Evolutionary conservation across 2,113 vertebrate genomes (phyloP), one percentile per base, ranked within the genome.

Genomic region (Phyllostomus discolor): DNA sequence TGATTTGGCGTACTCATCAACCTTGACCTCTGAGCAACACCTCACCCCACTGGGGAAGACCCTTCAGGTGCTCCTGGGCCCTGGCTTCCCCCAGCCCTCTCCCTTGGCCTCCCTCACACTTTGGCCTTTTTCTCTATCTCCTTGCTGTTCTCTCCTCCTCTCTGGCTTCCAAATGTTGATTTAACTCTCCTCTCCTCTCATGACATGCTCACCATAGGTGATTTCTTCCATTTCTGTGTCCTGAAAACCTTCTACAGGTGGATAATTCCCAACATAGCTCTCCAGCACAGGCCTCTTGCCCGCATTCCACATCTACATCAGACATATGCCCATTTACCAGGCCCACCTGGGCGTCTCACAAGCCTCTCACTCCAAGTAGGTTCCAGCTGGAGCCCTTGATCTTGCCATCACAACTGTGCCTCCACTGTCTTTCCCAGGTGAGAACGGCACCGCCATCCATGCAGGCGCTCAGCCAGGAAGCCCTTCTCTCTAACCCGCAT

Each of bases 391-490:
- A 48, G 64, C 12, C 7, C 57, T 1, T 17, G n/a, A 15, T 52
- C 33, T 80, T 31, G 35, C 62, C 7, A 0, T 64, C 10, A 64
- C 48, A 85, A 26, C 24, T 0, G 33, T 5, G 0, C 57, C n/a
- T 89, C 62, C 70, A 73, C 73, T 35, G 54, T 26, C 41, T 62
- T 50, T 72, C 52, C 26, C 41, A 33, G 0, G 4, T 10, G 64
- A 33, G 33, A 59, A 52, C 0, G 11, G 59, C 2, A 67, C 67
- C 10, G 1, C 11, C 17, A 38, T 10, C 26, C 19, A 2, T 0
- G 11, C 8, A 57, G 67, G 16, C 52, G 24, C 26, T 17, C 52
- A 48, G 0, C 10, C 38, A 80, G 69, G 73, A 52, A 48, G 52
- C 66, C 15, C 38, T n/a, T 67, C 70, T 78, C 35, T 72, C 24